Percentiles rank a stretch among this genome's conserved stretches.
Conservation (phyloP, 2,888 invertebrate genomes). For the Dasysyrphus tricinctus region DNA sequence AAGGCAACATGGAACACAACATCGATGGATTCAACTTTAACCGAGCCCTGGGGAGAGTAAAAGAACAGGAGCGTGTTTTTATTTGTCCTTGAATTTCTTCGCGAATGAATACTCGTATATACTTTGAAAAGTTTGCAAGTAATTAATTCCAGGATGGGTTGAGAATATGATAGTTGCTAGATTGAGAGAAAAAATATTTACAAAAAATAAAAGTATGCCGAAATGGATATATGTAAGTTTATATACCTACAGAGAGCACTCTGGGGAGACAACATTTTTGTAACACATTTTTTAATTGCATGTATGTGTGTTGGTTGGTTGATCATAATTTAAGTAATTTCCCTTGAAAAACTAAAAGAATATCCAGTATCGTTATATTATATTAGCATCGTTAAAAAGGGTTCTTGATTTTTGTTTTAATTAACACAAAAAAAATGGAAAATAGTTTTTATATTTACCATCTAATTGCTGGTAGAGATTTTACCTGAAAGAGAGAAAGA, state of each 20-base stretch:
- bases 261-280: background rate
- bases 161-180: conserved; percentile 16
- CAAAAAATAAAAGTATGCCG: background rate
- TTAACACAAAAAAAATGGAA: background rate
- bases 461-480: background rate
- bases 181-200: conserved; percentile 1
- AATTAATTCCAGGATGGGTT: conserved; percentile 27
- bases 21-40: conserved; percentile 45
- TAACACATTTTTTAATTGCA: conserved; percentile 2
- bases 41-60: conserved; percentile 5
- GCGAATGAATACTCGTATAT: background rate
- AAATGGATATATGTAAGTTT: background rate
- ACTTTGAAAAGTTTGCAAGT: conserved; percentile 36
- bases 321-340: background rate
- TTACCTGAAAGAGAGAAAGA: conserved; percentile 2
- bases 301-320: background rate
- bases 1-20: conserved; percentile 20
- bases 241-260: background rate
- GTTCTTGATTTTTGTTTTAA: background rate
- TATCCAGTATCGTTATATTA: background rate
- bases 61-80: conserved; percentile 16
- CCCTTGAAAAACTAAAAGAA: background rate
- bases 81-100: conserved; percentile 35
- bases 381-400: conserved; percentile 7
- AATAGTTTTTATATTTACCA: conserved; percentile 10